A percentile compares a stretch with the other conserved stretches of the same genome.
These are phyloP conservation scores for Mactromeris polynyma DNA, from an alignment of 2,888 invertebrate genomes.

Conservation along the genomic window DNA sequence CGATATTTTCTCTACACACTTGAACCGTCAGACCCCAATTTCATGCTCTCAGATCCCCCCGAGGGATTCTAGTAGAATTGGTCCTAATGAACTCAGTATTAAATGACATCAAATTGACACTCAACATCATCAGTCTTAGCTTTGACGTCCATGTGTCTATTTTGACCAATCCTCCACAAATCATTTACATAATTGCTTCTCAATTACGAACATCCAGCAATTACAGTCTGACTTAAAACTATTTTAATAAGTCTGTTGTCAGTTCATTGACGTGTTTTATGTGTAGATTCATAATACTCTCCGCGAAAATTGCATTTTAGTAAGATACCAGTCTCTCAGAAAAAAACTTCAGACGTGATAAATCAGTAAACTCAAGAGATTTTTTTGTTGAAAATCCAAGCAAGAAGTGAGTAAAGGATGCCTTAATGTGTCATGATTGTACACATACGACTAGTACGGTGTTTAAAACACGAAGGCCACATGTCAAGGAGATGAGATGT, in stretches of 20 bases:
- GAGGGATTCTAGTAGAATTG: neutral
- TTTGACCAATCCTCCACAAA: neutral
- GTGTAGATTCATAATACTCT: too few relatives aligned
- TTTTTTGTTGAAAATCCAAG: too few relatives aligned
- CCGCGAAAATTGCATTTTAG: too few relatives aligned
- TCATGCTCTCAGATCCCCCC: neutral
- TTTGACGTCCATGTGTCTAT: neutral
- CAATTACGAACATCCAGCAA: neutral
- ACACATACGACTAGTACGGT: too few relatives aligned
- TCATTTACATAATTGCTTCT: conserved; percentile 3
- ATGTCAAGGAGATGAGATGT: too few relatives aligned
- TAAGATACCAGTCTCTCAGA: too few relatives aligned
- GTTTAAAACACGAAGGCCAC: too few relatives aligned
- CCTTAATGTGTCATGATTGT: too few relatives aligned
- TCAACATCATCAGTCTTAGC: neutral
- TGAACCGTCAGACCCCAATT: neutral
- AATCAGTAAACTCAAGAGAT: too few relatives aligned
- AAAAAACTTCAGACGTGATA: too few relatives aligned
- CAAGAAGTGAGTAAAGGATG: too few relatives aligned
- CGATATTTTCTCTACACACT: neutral
- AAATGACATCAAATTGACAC: neutral
- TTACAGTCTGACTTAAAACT: neutral
- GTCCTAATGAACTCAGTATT: neutral
- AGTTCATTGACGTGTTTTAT: too few relatives aligned
- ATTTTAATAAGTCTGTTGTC: neutral